Evolutionary conservation across 2,113 vertebrate genomes (phyloP), one percentile per base, ranked within the genome.

Genomic region (Chlamydotis undulata): DNA sequence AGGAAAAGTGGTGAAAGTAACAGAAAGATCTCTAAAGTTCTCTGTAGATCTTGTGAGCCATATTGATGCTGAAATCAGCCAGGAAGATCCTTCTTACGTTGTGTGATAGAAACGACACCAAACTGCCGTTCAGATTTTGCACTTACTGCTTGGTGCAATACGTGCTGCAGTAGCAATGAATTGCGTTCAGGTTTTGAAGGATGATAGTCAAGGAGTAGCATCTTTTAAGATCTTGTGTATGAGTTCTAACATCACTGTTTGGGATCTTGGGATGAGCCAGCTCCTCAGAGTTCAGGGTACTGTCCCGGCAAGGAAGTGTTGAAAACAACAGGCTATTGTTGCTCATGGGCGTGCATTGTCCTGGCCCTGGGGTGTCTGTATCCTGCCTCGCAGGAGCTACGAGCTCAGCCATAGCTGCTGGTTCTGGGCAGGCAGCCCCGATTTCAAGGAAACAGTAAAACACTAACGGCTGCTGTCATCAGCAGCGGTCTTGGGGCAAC

Each of bases 321-420:
- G 93, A 31, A 57, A 97, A 94, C 89, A 95, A 78, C 68, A 81
- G 73, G 37, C 91, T 91, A 59, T 97, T 93, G 91, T 95, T 94
- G 80, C 29, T 1, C 35, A 87, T 81, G 89, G 83, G 52, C 1
- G 31, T 83, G 77, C 69, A 2, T 87, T 82, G 69, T 94, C 81
- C 87, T 78, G 76, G 79, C 12, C 52, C 8, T 33, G 63, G 89
- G 65, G 73, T 4, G 3, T 65, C 76, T 77, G 52, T 92, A 89
- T 96, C 89, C 96, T 96, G 95, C 94, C 71, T 90, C 0, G 0
- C 47, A 63, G 23, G 60, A 31, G 0, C 25, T 61, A 3, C 0
- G 4, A 80, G 56, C 69, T 37, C 59, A 4, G 26, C 37, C 7
- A 3, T 65, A 84, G 84, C 55, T 1, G 0, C 63, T 77, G 88